phyloP scores from a whole-genome alignment of 2,888 invertebrate species.

The Nomada ferruginata region DNA sequence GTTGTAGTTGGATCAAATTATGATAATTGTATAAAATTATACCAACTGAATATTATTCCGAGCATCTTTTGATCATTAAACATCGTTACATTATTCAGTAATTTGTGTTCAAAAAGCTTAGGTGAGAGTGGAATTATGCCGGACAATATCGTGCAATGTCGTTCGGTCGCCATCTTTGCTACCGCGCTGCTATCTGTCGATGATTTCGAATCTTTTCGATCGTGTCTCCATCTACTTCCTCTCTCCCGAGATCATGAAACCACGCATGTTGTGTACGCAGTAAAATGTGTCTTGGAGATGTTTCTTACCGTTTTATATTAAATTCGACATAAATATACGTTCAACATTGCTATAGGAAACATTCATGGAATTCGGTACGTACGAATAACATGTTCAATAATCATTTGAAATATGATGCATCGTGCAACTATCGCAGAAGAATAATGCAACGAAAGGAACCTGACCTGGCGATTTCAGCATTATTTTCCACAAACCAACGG shows the following conservation, averaged over 20 bases:
- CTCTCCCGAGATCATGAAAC: constrained; percentile 34
- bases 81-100: not conserved
- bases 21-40: not conserved
- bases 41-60: not conserved
- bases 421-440: not conserved
- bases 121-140: not conserved
- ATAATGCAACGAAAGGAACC: not conserved
- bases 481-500: not conserved
- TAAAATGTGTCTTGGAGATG: constrained; percentile 37
- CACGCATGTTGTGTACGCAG: constrained; percentile 33
- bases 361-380: constrained; percentile 39
- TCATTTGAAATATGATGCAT: not conserved
- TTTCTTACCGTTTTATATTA: constrained; percentile 5
- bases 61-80: not conserved
- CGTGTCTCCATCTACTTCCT: constrained; percentile 50
- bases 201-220: constrained; percentile 38
- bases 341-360: constrained; percentile 4
- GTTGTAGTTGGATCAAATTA: not conserved
- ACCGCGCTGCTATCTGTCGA: constrained; percentile 42
- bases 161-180: constrained; percentile 42
- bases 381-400: constrained; percentile 15
- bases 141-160: constrained; percentile 2
- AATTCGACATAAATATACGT: constrained; percentile 1
- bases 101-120: constrained; percentile 2
- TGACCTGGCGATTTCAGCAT: not conserved